Evolutionary conservation across 2,888 invertebrate species (phyloP).

Genomic region (Hemicrepidius hirtus): DNA sequence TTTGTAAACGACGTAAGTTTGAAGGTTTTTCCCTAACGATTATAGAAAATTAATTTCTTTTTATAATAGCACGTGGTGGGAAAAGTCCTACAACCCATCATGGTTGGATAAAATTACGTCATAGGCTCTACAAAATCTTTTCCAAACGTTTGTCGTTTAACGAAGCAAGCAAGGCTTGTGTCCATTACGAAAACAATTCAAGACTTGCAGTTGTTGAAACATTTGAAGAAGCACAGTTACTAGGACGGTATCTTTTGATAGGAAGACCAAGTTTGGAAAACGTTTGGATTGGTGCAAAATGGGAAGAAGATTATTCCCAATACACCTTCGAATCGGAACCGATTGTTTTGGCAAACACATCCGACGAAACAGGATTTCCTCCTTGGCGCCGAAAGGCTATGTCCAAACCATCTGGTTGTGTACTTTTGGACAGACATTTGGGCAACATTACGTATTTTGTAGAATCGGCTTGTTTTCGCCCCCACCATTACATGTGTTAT

Average conservation of each 20-base stretch:
- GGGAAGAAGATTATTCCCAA: constrained; percentile 69
- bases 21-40: no score
- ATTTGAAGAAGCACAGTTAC: neutral
- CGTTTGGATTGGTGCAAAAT: constrained; percentile 72
- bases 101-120: constrained; percentile 23
- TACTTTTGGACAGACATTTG: constrained; percentile 27
- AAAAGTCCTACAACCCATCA: constrained; percentile 5
- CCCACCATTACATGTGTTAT: constrained; percentile 24
- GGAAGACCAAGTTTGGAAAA: constrained; percentile 32
- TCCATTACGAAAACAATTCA: neutral
- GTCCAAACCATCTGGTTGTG: constrained; percentile 7
- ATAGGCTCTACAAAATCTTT: constrained; percentile 28
- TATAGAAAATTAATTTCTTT: no score
- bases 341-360: constrained; percentile 11
- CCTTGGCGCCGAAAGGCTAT: constrained; percentile 8
- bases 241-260: constrained; percentile 23
- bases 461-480: neutral
- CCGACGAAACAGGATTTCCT: constrained; percentile 5
- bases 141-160: neutral
- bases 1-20: constrained; percentile 25
- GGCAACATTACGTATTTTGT: constrained; percentile 27
- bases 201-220: constrained; percentile 5
- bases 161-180: neutral
- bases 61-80: neutral
- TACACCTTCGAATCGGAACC: constrained; percentile 15